Percentiles rank a stretch among this genome's conserved stretches.
Conservation (phyloP, 2,888 invertebrate genomes). For the Orgyia antiqua region DNA sequence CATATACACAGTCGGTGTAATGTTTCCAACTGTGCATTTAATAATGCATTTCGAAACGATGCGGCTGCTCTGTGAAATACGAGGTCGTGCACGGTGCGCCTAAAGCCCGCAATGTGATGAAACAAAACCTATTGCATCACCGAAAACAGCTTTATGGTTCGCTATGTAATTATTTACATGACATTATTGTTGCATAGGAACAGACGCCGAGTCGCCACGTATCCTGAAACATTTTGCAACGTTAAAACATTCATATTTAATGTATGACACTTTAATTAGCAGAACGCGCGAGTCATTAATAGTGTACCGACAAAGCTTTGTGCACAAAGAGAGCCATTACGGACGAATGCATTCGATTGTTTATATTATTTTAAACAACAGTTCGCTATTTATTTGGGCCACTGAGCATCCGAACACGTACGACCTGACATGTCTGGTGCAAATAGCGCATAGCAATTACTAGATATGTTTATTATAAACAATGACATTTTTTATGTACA, state of each 20-base stretch:
- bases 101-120: conserved; percentile 63
- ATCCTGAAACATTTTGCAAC: conserved; percentile 38
- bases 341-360: conserved; percentile 34
- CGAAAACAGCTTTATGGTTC: conserved; percentile 64
- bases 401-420: conserved; percentile 45
- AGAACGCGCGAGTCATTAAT: conserved; percentile 47
- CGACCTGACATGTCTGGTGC: conserved; percentile 37
- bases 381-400: conserved; percentile 58
- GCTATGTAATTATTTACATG: conserved; percentile 70
- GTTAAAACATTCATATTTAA: conserved; percentile 28
- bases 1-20: conserved; percentile 43
- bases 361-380: conserved; percentile 23
- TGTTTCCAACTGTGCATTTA: conserved; percentile 70
- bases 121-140: conserved; percentile 72
- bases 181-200: conserved; percentile 56
- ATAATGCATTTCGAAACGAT: conserved; percentile 74
- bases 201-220: conserved; percentile 22
- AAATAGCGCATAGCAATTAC: neutral
- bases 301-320: conserved; percentile 55
- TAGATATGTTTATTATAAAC: neutral
- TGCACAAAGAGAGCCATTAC: conserved; percentile 61
- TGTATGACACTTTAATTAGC: conserved; percentile 49
- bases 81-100: conserved; percentile 69
- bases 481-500: conserved; percentile 3
- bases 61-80: conserved; percentile 69